Evolutionary conservation across 2,888 invertebrate species (phyloP).

Genomic region (Caenorhabditis drosophilae): DNA sequence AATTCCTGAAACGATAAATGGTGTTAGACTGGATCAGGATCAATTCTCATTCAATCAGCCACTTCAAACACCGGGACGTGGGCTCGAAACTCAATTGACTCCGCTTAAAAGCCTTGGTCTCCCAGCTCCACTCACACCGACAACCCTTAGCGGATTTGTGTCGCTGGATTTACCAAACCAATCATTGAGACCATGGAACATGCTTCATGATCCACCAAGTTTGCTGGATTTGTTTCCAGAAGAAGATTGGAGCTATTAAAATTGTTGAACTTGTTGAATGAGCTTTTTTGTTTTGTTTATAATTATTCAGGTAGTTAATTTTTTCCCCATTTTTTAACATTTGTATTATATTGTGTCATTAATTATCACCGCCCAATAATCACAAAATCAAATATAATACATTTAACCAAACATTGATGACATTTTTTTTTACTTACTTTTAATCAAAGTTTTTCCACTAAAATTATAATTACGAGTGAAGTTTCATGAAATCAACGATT

Average conservation of each 20-base stretch:
- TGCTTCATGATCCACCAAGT: background rate
- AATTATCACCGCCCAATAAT: too few species aligned
- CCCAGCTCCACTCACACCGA: background rate
- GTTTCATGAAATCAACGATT: too few species aligned
- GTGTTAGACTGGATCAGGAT: background rate
- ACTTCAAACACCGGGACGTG: constrained; percentile 1
- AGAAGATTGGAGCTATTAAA: background rate
- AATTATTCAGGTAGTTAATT: background rate
- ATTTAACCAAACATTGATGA: too few species aligned
- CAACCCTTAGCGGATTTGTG: background rate
- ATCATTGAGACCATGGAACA: constrained; percentile 1
- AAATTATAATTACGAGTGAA: too few species aligned
- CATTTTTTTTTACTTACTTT: too few species aligned
- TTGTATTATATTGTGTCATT: too few species aligned
- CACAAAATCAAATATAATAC: too few species aligned
- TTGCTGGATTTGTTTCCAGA: background rate
- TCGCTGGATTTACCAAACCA: background rate
- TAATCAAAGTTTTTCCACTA: too few species aligned
- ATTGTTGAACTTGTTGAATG: background rate
- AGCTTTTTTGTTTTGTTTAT: background rate
- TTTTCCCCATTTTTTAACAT: background rate
- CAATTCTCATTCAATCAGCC: background rate
- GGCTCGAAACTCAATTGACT: background rate
- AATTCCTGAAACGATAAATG: background rate
- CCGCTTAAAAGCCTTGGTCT: background rate